Base-by-base conservation (phyloP, 2,797 vertebrate species). In the Nothura maculosa region DNA sequence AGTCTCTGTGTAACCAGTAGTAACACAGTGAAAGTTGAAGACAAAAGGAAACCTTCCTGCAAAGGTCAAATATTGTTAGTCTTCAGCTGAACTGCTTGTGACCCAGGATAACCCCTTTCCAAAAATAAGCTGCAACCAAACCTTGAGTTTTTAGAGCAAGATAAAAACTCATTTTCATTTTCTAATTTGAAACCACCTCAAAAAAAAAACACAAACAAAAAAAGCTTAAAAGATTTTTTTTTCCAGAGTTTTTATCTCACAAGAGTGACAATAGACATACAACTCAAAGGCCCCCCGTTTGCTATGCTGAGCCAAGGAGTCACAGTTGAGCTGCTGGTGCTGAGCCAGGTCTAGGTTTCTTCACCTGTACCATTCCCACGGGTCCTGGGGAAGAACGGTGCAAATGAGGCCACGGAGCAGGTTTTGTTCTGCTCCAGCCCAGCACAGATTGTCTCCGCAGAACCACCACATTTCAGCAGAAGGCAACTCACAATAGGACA, bases 391-490 rank as follows among this genome's bases (percentile, higher is more conserved):
- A 45, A 73, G 22, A 0, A 3, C 4, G 2, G 3, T 1, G 9
- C 66, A 75, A 10, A 2, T 19, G 38, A 25, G 16, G 24, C 0
- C 0, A 34, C 17, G 0, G 2, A 21, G 22, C 1, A 60, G 47
- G 6, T 68, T 28, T 61, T 48, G 16, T 24, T 66, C 79, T 83
- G 30, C 16, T 12, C 27, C 4, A 32, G 4, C 36, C 52, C 10
- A 8, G 17, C n/a, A 3, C 16, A 21, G 0, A 0, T 2, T 40
- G 10, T 4, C 76, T 52, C 1, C 11, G 18, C 36, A 55, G 81
- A 34, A 72, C 34, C 4, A 1, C 27, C 21, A 27, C 28, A 16
- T 13, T 64, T 57, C 77, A 22, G 34, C 52, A 70, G 55, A 47
- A 67, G 28, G 43, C 47, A 82, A 6, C 7, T 60, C 52, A 9